phyloP scores from a whole-genome alignment of 2,888 invertebrate species.

The Abrostola triplasia region DNA sequence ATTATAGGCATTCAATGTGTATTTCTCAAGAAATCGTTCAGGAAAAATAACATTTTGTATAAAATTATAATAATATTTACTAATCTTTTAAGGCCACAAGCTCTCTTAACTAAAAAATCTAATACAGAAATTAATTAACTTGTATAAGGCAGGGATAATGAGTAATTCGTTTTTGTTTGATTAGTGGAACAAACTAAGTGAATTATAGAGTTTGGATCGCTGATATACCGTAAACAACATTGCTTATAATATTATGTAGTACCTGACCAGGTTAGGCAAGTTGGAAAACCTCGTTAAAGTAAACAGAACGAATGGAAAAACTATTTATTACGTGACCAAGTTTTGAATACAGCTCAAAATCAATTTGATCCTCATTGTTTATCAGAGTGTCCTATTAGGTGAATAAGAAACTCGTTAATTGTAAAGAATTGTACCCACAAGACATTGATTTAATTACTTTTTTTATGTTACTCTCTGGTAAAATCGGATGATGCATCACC shows the following conservation, averaged over 20 bases:
- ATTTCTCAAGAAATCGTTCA: background rate
- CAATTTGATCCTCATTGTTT: background rate
- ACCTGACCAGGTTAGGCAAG: background rate
- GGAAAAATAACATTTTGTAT: background rate
- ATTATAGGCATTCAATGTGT: constrained; percentile 13
- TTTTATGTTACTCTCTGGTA: too few species aligned
- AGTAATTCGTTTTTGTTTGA: too few species aligned
- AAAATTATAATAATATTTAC: background rate
- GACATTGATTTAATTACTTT: too few species aligned
- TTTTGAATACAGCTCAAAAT: constrained; percentile 33
- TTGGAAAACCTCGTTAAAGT: constrained; percentile 29
- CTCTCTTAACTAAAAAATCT: too few species aligned
- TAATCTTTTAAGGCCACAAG: too few species aligned
- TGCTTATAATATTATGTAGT: background rate
- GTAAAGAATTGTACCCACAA: too few species aligned
- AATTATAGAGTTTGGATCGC: too few species aligned
- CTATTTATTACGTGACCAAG: constrained; percentile 48
- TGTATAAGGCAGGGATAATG: too few species aligned
- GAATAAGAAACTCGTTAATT: too few species aligned
- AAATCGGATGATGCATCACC: constrained; percentile 10
- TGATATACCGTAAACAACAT: too few species aligned
- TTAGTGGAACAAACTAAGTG: too few species aligned
- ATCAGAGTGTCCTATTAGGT: background rate
- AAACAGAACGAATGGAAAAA: constrained; percentile 43
- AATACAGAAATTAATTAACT: too few species aligned